Evolutionary conservation across 2,888 invertebrate genomes (phyloP).

Genomic region (Lissocephala sabroskyi): DNA sequence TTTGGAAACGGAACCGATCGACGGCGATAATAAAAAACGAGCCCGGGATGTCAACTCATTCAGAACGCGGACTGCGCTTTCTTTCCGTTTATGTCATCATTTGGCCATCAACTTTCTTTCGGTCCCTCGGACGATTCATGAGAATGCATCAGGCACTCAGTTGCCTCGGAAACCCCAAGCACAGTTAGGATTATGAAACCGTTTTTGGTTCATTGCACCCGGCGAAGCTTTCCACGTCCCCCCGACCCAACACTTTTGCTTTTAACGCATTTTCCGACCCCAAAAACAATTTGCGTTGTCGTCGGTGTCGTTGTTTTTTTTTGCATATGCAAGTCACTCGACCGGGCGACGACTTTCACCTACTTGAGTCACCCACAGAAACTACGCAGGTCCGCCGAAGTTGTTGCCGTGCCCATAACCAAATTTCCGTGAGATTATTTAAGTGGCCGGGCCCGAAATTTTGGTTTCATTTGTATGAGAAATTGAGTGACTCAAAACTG

Average conservation of each 20-base stretch:
- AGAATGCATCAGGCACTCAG: too few species aligned
- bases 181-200: background rate
- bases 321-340: constrained; percentile 62
- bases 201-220: background rate
- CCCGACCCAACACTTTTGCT: background rate
- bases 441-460: constrained; percentile 2
- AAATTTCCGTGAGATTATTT: constrained; percentile 12
- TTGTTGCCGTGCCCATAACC: constrained; percentile 37
- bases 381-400: constrained; percentile 51
- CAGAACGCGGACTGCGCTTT: too few species aligned
- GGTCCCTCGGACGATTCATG: too few species aligned
- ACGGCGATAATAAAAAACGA: too few species aligned
- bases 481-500: constrained; percentile 17
- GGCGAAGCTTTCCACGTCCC: background rate
- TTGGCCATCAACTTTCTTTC: too few species aligned
- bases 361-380: constrained; percentile 28
- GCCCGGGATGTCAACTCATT: too few species aligned
- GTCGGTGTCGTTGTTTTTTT: constrained; percentile 23
- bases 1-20: too few species aligned
- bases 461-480: constrained; percentile 41
- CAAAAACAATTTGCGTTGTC: background rate
- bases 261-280: background rate
- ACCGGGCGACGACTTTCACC: constrained; percentile 47
- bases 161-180: too few species aligned
- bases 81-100: constrained; percentile 62